Conservation (phyloP, 2,797 vertebrate species). For the Dryobates pubescens region DNA sequence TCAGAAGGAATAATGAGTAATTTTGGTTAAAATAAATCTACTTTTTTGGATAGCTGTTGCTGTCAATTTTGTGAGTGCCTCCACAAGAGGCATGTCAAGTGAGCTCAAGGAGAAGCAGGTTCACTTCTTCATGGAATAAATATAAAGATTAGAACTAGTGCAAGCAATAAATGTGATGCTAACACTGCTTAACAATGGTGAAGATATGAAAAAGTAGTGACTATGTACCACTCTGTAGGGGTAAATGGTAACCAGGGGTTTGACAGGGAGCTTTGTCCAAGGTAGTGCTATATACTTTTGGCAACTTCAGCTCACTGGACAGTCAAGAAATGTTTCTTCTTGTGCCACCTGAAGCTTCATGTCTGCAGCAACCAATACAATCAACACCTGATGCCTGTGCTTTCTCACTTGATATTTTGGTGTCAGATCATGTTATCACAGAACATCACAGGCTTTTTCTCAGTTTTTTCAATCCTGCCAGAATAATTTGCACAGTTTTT, state of each 20-base stretch:
- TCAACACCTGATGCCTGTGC: neutral
- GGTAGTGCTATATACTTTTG: neutral
- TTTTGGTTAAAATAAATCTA: no score
- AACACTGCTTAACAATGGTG: neutral
- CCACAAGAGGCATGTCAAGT: neutral
- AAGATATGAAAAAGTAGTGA: neutral
- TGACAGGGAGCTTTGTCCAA: neutral
- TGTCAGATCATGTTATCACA: neutral
- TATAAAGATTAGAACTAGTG: neutral
- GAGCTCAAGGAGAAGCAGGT: neutral
- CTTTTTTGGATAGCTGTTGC: no score
- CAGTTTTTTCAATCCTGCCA: neutral
- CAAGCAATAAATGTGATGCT: neutral
- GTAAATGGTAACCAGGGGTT: neutral
- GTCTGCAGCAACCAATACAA: neutral
- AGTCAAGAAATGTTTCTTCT: neutral
- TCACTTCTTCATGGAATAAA: neutral
- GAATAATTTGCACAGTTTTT: neutral
- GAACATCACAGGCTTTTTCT: neutral
- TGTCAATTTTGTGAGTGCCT: no score
- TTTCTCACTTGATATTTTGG: neutral
- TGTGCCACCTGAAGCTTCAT: neutral
- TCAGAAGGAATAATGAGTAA: no score
- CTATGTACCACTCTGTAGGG: neutral
- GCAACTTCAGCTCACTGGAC: rapidly evolving